Conservation (phyloP, 2,113 vertebrate genomes). For the Neotragus moschatus region DNA sequence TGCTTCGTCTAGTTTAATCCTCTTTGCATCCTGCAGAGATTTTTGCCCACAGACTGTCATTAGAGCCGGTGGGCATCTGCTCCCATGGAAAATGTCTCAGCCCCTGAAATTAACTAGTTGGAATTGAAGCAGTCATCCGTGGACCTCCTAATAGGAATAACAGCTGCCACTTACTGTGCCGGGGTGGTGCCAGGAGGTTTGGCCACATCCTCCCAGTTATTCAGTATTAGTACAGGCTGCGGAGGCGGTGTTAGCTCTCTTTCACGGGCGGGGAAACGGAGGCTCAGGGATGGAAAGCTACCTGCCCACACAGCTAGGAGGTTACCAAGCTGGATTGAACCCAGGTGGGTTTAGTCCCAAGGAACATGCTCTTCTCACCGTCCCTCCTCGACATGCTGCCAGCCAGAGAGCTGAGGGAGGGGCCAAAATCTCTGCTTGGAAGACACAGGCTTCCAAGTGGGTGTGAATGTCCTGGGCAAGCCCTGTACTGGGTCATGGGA, state of each 20-base stretch:
- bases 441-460: background rate
- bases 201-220: background rate
- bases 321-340: background rate
- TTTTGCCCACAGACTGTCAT: background rate
- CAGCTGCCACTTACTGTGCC: background rate
- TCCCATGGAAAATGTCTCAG: background rate
- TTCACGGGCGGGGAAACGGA: background rate
- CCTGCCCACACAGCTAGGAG: background rate
- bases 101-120: background rate
- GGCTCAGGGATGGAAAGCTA: background rate
- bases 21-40: background rate
- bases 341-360: background rate
- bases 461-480: background rate
- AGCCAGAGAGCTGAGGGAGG: background rate
- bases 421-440: background rate
- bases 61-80: background rate
- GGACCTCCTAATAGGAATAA: background rate
- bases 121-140: background rate
- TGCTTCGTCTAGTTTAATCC: background rate
- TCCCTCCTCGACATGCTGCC: background rate
- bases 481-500: background rate
- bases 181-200: background rate
- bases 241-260: background rate
- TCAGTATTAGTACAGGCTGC: background rate
- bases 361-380: background rate